These are phyloP conservation scores for Poeciliopsis retropinna DNA, from an alignment of 2,113 vertebrate species.

Conservation along the genomic window DNA sequence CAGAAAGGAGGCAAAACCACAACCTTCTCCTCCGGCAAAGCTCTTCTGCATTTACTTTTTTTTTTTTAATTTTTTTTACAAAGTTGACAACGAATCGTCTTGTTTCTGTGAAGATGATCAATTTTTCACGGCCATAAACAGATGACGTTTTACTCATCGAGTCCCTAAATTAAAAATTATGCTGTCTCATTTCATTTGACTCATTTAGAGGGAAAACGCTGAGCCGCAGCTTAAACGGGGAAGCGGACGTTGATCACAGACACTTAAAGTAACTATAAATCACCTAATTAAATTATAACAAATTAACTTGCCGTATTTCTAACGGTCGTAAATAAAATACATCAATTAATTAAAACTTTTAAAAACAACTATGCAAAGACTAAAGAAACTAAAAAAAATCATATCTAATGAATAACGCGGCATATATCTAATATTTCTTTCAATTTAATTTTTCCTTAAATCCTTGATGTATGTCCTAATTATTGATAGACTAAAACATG, in stretches of 20 bases:
- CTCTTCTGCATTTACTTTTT: not conserved
- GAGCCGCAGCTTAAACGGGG: not conserved
- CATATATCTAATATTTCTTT: not conserved
- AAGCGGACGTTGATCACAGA: not conserved
- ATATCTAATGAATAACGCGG: too few species aligned
- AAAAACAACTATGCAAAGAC: not conserved
- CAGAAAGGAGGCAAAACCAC: conserved; percentile 32
- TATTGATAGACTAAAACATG: not conserved
- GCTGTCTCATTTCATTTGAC: not conserved
- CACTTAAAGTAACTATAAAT: not conserved
- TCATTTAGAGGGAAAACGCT: not conserved
- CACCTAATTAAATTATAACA: not conserved
- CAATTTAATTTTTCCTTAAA: not conserved
- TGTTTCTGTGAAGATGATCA: not conserved
- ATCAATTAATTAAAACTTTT: not conserved
- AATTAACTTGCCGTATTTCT: not conserved
- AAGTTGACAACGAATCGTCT: conserved; percentile 2
- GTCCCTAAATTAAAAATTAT: not conserved
- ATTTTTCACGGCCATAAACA: not conserved
- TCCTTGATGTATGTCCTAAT: not conserved
- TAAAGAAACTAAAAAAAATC: too few species aligned
- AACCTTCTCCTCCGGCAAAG: conserved; percentile 16
- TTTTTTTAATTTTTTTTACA: not conserved
- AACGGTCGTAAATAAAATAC: not conserved
- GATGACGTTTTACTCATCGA: not conserved